These are phyloP conservation scores for Mirounga angustirostris DNA, from an alignment of 2,113 vertebrate genomes.

Conservation along the genomic window DNA sequence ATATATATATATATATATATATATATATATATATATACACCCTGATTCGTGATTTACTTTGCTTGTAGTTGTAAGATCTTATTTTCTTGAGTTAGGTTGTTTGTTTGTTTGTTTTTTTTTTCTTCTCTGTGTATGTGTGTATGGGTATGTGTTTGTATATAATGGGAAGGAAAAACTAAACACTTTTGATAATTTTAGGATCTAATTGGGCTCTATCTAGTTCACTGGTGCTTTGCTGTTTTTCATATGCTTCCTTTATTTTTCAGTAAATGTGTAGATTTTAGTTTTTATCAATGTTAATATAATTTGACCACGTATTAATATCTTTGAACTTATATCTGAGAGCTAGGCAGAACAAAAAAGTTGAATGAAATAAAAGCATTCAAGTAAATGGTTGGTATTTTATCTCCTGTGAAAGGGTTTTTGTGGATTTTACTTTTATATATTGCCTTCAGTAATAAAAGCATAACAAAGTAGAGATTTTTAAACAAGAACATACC, in stretches of 20 bases:
- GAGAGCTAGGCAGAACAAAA: not conserved
- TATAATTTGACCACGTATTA: conserved; percentile 4
- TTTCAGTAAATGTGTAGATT: conserved; percentile 18
- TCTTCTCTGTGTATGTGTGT: not conserved
- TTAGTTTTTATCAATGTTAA: conserved; percentile 32
- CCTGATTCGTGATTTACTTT: not conserved
- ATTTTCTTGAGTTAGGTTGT: not conserved
- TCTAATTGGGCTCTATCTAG: not conserved
- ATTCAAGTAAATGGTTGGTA: not conserved
- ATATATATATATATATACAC: too few species aligned
- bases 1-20: not conserved
- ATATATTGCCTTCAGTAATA: conserved; percentile 1
- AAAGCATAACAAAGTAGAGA: not conserved
- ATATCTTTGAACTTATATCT: conserved; percentile 13
- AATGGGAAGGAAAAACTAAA: not conserved
- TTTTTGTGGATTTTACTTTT: conserved; percentile 3
- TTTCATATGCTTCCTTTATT: conserved; percentile 17
- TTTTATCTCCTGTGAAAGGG: not conserved
- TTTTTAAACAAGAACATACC: not conserved
- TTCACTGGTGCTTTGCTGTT: not conserved
- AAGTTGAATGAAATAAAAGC: not conserved
- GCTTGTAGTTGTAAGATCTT: not conserved
- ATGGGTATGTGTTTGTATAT: not conserved
- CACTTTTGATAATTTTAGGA: conserved; percentile 17
- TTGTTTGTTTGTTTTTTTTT: not conserved